Base-by-base conservation (phyloP, 1,140 invertebrate genomes). In the Phymastichus coffea region DNA sequence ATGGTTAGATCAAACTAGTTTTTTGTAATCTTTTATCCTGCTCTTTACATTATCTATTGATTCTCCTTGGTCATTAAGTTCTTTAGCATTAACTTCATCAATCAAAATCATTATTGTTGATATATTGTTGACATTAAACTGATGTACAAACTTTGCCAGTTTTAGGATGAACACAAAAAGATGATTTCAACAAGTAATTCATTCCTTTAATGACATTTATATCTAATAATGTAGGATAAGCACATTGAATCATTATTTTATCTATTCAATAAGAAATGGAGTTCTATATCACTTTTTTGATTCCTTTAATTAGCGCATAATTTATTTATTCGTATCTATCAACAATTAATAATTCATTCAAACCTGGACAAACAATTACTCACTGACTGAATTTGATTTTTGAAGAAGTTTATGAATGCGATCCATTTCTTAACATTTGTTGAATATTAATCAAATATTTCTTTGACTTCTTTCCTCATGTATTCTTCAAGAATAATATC, bases 121-220 rank as follows among this genome's bases (percentile, higher is more conserved):
- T 17, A 92, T 90, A 26, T 75, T 78, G 17, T 81, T 76, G 0
- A 87, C 87, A 78, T 93, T 83, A 73, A 95, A 94, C 53, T 84
- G 82, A 55, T 87, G 97, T 84, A 74, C 93, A 97, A 20, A 97
- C 86, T 77, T 94, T 88, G 6, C 94, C 94, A 40, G 95, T 98
- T 78, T 97, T 96, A 4, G 97, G 97, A 83, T 99, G 97, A 56
- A 99, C 86, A 82, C 94, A 97, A 77, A 99, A 99, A 4, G 97
- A 97, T 41, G 93, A 88, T 78, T 99, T 99, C 0, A 99, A 79
- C 62, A 99, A 88, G 83, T 99, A 97, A 77, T 97, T 97, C 26
- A 96, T 81, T 0, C 94, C 94, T 81, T 93, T 84, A n/a, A n/a
- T n/a, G n/a, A n/a, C n/a, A n/a, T n/a, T n/a, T n/a, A n/a, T n/a